A percentile compares a stretch with the other conserved stretches of the same genome.
These are phyloP conservation scores for Ophion obscuratus DNA, from an alignment of 2,888 invertebrate genomes.

Conservation along the genomic window DNA sequence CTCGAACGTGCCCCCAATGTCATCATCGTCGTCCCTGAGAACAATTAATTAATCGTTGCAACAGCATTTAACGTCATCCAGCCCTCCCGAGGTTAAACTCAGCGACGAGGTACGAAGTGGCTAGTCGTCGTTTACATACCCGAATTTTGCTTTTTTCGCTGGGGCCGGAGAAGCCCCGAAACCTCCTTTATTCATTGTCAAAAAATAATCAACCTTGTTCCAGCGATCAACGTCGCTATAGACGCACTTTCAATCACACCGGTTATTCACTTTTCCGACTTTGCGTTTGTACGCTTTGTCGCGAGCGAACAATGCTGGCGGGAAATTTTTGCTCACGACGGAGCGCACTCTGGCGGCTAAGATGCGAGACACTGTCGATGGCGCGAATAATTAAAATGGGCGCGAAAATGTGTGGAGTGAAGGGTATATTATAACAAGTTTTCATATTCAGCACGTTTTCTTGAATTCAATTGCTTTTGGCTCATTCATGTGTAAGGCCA, in stretches of 20 bases:
- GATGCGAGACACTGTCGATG: not conserved
- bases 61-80: slow-evolving; percentile 2
- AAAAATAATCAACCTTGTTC: slow-evolving; percentile 9
- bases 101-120: slow-evolving; percentile 11
- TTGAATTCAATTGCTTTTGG: not conserved
- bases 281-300: not conserved
- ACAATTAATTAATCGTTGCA: slow-evolving; percentile 37
- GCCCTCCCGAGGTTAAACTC: slow-evolving; percentile 36
- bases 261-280: not conserved
- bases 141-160: slow-evolving; percentile 70
- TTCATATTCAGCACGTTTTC: not conserved
- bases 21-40: slow-evolving; percentile 85
- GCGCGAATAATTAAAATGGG: slow-evolving; percentile 4
- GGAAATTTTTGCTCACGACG: slow-evolving; percentile 27
- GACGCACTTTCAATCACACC: slow-evolving; percentile 5
- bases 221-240: slow-evolving; percentile 24
- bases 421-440: not conserved
- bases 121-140: slow-evolving; percentile 49
- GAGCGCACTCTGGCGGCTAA: not conserved
- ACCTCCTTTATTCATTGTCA: slow-evolving; percentile 66
- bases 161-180: slow-evolving; percentile 64
- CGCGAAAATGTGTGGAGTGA: not conserved
- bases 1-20: slow-evolving; percentile 88
- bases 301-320: slow-evolving; percentile 34
- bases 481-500: not conserved